These are phyloP conservation scores for Acrobasis consociella DNA, from an alignment of 2,888 invertebrate species.

Conservation along the genomic window DNA sequence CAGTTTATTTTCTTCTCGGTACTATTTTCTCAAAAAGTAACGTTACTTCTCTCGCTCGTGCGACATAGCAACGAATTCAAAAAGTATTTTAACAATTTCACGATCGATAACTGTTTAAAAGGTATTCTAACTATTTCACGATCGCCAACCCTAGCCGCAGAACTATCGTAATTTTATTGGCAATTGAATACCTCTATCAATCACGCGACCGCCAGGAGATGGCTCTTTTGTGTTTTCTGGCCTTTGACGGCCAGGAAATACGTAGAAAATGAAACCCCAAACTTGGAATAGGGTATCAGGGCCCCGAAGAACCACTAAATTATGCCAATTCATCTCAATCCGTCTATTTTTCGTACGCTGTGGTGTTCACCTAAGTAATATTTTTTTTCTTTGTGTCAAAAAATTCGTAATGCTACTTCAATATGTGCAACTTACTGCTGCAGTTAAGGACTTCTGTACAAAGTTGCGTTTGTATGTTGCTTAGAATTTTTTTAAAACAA, in stretches of 20 bases:
- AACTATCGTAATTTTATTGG: constrained; percentile 12
- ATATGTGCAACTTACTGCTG: no score
- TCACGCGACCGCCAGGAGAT: constrained; percentile 10
- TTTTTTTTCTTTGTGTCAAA: no score
- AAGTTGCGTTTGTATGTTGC: no score
- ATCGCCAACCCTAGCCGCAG: constrained; percentile 7
- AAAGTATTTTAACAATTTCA: not conserved
- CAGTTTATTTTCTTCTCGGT: no score
- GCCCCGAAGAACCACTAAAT: not conserved
- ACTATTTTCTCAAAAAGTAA: no score
- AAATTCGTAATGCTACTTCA: no score
- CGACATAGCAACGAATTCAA: no score
- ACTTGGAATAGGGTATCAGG: not conserved
- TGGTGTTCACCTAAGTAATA: no score
- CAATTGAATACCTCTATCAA: constrained; percentile 18
- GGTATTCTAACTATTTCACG: not conserved
- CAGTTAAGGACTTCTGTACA: no score
- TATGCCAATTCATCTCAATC: not conserved
- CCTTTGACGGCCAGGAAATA: constrained; percentile 13
- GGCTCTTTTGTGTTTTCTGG: constrained; percentile 13
- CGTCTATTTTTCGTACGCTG: not conserved
- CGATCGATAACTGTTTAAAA: not conserved
- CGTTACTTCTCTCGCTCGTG: no score
- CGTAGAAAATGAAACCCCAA: not conserved
- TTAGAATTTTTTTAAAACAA: no score